Conservation (phyloP, 2,888 invertebrate genomes). For the Cybosia mesomella region DNA sequence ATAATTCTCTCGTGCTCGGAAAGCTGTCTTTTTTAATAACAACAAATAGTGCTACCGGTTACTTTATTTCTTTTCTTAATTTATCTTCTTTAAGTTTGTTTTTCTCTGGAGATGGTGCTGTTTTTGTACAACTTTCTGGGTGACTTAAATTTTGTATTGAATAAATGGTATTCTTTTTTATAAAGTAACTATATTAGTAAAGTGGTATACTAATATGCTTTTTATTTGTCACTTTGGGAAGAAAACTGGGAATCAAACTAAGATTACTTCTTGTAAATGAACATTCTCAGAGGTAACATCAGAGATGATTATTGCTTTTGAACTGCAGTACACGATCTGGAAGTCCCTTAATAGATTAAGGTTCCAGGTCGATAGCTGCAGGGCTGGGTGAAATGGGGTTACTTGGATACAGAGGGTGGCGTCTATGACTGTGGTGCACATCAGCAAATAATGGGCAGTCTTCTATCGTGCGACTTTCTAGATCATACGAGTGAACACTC, state of each 20-base stretch:
- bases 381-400: too few species aligned
- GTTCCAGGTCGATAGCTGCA: too few species aligned
- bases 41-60: background rate
- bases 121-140: background rate
- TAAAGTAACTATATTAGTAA: too few species aligned
- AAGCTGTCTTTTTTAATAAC: constrained; percentile 4
- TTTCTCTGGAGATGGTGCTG: background rate
- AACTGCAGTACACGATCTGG: too few species aligned
- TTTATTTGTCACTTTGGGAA: too few species aligned
- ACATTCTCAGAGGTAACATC: background rate
- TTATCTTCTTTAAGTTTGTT: constrained; percentile 1
- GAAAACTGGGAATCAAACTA: too few species aligned
- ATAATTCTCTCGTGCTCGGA: background rate
- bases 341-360: too few species aligned
- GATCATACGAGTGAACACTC: background rate
- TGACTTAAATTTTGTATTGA: background rate
- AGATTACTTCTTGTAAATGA: background rate
- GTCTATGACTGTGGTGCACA: too few species aligned
- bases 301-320: too few species aligned
- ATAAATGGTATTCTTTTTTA: too few species aligned
- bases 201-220: background rate
- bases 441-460: too few species aligned
- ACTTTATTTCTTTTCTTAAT: background rate
- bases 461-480: background rate
- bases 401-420: too few species aligned